Base-by-base conservation (phyloP, 2,888 invertebrate genomes). In the Cheilosia vernalis region DNA sequence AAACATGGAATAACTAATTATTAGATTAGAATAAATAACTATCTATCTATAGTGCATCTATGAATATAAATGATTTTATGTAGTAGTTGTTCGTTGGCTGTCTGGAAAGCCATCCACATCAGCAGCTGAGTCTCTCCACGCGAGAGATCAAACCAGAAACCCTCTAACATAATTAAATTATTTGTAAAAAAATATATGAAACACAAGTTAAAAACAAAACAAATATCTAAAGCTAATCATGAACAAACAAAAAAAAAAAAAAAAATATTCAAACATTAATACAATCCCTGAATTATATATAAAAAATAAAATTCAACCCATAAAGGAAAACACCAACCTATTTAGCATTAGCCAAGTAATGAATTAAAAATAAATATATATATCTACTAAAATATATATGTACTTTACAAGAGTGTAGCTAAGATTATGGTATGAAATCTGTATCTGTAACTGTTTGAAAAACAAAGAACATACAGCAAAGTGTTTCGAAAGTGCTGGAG, bases 21-120 rank as follows among this genome's bases (percentile, higher is more conserved):
- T 70, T 81, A 85, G 81, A 76, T 72, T 81, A 81, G 66, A 81
- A 51, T 72, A 85, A 85, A 76, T 70, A 84, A 53, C 78, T 83
- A 82, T 77, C 72, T 83, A 77, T 77, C 80, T 64, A 70, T 81
- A 81, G 76, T 70, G 49, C 81, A 81, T 85, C 64, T 81, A 80
- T 84, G 76, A 81, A 69, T 70, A 84, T 64, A 66, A 72, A 77
- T 55, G 51, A 70, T 51, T 51, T 47, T 79, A 63, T 63, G 58
- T 69, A 64, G 69, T 70, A 64, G 69, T 70, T 85, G 76, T 66
- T 47, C 47, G 74, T 63, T 84, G 72, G 66, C 67, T 63, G 80
- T 64, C 82, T 66, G 66, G 61, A 55, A 70, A 51, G 69, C 44
- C 63, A 70, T 64, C 60, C 63, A 76, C 33, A 74, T 44, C 56